Conservation (phyloP, 2,113 vertebrate species). For the Cyanoliseus patagonus region DNA sequence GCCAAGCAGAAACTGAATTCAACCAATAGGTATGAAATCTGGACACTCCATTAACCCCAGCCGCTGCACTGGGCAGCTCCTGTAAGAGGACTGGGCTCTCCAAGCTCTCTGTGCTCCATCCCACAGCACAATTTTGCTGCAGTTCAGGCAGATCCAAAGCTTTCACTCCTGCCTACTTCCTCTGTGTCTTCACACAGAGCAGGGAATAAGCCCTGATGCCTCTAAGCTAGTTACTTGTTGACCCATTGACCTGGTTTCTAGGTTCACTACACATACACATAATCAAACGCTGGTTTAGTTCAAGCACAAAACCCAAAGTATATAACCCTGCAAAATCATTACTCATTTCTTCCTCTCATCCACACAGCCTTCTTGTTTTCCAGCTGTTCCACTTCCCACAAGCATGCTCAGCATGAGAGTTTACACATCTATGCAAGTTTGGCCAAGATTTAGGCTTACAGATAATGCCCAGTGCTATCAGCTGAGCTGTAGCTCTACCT, state of each 20-base stretch:
- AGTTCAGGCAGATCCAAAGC: neutral
- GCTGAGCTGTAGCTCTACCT: neutral
- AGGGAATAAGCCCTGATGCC: neutral
- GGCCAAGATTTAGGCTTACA: neutral
- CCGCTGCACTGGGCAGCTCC: fast-evolving
- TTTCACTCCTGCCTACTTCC: neutral
- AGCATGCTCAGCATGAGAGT: neutral
- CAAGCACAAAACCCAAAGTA: neutral
- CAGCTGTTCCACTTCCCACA: neutral
- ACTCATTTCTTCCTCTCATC: neutral
- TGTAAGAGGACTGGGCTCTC: neutral
- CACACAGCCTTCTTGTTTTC: neutral
- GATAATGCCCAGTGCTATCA: neutral
- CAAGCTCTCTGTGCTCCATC: neutral
- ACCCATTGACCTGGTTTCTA: neutral
- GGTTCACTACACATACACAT: neutral
- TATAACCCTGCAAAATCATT: neutral
- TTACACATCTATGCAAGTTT: neutral
- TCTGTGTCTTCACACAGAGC: neutral
- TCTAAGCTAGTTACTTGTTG: neutral
- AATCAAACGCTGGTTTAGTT: neutral
- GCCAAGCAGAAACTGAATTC: neutral
- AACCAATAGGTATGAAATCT: neutral
- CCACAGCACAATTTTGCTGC: neutral
- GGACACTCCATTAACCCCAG: neutral